Evolutionary conservation across 2,113 vertebrate species (phyloP).

Genomic region (Carassius carassius): DNA sequence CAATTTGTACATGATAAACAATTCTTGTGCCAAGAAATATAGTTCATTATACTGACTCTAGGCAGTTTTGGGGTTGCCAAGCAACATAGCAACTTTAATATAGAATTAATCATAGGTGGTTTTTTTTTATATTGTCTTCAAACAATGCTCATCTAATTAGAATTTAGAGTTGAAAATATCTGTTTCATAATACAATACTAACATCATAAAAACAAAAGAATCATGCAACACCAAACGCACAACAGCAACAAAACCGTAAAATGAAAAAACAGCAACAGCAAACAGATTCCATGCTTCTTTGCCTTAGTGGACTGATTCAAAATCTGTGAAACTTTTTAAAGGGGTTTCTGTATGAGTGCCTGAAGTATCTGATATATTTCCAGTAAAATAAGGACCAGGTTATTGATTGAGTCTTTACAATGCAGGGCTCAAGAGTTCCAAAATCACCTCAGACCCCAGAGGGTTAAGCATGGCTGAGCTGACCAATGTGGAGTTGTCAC

Average conservation of each 20-base stretch:
- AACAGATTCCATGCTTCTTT: neutral
- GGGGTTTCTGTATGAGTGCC: neutral
- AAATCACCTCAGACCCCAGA: too few relatives aligned
- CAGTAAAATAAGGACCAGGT: neutral
- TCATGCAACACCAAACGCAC: conserved; percentile 25
- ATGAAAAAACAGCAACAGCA: neutral
- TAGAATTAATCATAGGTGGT: neutral
- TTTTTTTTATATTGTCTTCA: neutral
- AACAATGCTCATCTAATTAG: neutral
- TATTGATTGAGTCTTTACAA: neutral
- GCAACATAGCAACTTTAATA: neutral
- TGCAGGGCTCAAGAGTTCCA: neutral
- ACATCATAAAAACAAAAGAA: neutral
- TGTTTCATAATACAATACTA: neutral
- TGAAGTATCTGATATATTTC: neutral
- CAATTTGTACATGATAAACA: neutral
- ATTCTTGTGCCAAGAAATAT: neutral
- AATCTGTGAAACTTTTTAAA: neutral
- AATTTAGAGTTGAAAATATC: neutral
- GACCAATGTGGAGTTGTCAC: neutral
- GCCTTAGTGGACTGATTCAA: neutral
- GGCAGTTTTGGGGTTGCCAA: conserved; percentile 2
- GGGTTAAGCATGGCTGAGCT: neutral
- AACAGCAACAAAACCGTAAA: neutral
- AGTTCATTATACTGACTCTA: neutral